These are phyloP conservation scores for Porites australiensis DNA, from an alignment of 64 coral and sea anemone genomes.

Conservation along the genomic window DNA sequence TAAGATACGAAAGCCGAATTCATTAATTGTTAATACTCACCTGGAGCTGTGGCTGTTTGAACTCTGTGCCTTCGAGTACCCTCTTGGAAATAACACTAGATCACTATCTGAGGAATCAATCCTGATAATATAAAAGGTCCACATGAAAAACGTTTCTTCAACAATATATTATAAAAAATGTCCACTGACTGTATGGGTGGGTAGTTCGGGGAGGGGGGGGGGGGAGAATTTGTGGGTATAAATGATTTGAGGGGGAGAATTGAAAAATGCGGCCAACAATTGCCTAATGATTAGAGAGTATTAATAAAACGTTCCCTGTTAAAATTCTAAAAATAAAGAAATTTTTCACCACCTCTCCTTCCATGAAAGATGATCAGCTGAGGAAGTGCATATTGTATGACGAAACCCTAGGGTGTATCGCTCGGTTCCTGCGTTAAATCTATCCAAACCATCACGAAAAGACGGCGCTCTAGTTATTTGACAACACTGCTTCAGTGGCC, in stretches of 20 bases:
- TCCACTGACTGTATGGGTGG: too few relatives aligned
- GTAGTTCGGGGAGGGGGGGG: not conserved
- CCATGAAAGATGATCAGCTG: constrained; percentile 1
- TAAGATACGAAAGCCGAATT: too few relatives aligned
- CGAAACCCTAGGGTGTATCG: not conserved
- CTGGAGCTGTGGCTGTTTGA: constrained; percentile 58
- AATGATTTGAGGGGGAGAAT: too few relatives aligned
- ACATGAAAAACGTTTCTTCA: too few relatives aligned
- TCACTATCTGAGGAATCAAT: constrained; percentile 8
- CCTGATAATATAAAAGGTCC: not conserved
- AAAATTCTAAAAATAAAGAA: not conserved
- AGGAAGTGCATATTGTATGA: not conserved
- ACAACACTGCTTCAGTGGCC: not conserved
- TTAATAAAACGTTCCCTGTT: too few relatives aligned
- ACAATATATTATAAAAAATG: too few relatives aligned
- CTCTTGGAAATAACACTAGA: constrained; percentile 71
- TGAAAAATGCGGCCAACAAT: too few relatives aligned
- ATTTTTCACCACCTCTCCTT: constrained; percentile 7
- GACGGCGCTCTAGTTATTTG: not conserved
- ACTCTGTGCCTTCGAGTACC: constrained; percentile 68
- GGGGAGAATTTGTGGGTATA: not conserved
- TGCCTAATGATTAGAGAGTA: too few relatives aligned
- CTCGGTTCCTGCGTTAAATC: constrained; percentile 6
- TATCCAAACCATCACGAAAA: not conserved
- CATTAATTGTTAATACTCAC: not conserved